Evolutionary conservation across 2,113 vertebrate species (phyloP).

Genomic region (Grammatotria lemairii): DNA sequence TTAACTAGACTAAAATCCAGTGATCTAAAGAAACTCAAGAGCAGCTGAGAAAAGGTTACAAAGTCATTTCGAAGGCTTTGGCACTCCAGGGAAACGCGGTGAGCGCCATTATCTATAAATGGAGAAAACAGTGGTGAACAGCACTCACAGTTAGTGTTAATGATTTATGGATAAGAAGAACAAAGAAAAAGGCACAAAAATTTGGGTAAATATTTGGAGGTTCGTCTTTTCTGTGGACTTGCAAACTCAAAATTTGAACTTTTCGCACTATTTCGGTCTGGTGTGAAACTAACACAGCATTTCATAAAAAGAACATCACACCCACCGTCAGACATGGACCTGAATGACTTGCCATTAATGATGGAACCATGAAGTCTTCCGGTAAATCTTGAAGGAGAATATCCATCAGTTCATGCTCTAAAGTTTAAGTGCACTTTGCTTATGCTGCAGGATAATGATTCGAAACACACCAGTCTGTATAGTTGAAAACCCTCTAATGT

Average conservation of each 20-base stretch:
- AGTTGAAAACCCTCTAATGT: neutral
- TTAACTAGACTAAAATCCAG: neutral
- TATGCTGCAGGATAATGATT: neutral
- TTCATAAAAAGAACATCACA: neutral
- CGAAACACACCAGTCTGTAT: neutral
- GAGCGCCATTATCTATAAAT: neutral
- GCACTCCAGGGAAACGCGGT: fast-evolving
- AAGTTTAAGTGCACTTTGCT: neutral
- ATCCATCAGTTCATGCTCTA: neutral
- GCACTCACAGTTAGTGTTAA: neutral
- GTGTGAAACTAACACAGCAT: neutral
- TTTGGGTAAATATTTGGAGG: neutral
- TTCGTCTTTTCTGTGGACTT: neutral
- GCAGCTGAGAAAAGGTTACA: neutral
- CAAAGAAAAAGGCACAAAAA: neutral
- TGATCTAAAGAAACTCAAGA: neutral
- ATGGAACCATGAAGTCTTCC: neutral
- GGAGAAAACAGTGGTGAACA: neutral
- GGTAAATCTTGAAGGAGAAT: neutral
- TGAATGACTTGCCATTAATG: neutral
- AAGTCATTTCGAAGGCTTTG: neutral
- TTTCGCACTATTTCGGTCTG: fast-evolving
- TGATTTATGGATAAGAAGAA: neutral
- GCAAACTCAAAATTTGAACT: neutral
- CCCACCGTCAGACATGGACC: neutral